A percentile compares a stretch with the other conserved stretches of the same genome.
Conservation (phyloP, 2,888 invertebrate genomes). For the Cephus spinipes region DNA sequence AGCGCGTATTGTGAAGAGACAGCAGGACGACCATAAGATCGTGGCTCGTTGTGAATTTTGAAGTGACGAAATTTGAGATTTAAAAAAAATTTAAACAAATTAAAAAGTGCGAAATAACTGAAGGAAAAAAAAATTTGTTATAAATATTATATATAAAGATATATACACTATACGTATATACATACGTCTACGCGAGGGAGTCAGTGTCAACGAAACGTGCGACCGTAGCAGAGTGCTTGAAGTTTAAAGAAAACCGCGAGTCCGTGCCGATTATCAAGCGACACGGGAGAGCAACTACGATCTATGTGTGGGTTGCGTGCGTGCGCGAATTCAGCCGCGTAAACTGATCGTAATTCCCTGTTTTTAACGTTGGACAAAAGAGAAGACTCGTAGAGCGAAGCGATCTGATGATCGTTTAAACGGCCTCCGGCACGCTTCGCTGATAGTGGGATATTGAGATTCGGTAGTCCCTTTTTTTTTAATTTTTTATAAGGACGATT, state of each 20-base stretch:
- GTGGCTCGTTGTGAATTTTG: not conserved
- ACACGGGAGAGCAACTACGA: not conserved
- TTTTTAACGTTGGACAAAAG: not conserved
- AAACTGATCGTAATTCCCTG: no score
- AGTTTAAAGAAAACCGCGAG: constrained; percentile 11
- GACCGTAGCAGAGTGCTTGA: not conserved
- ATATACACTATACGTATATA: not conserved
- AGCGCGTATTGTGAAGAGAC: not conserved
- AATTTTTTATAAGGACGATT: not conserved
- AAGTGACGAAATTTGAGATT: not conserved
- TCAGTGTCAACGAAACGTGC: not conserved
- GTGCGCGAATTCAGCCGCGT: constrained; percentile 25
- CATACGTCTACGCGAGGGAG: not conserved
- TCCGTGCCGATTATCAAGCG: constrained; percentile 1
- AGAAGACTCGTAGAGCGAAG: not conserved
- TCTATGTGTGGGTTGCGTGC: constrained; percentile 53
- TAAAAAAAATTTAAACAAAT: not conserved
- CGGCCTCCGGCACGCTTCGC: not conserved
- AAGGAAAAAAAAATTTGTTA: not conserved
- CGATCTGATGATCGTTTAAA: not conserved
- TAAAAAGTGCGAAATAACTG: not conserved
- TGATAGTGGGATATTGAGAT: not conserved
- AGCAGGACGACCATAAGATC: not conserved
- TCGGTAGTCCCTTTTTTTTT: not conserved
- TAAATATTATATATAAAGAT: not conserved